Evolutionary conservation across 1,140 invertebrate species (phyloP).

Genomic region (Sminthurides bifidus): DNA sequence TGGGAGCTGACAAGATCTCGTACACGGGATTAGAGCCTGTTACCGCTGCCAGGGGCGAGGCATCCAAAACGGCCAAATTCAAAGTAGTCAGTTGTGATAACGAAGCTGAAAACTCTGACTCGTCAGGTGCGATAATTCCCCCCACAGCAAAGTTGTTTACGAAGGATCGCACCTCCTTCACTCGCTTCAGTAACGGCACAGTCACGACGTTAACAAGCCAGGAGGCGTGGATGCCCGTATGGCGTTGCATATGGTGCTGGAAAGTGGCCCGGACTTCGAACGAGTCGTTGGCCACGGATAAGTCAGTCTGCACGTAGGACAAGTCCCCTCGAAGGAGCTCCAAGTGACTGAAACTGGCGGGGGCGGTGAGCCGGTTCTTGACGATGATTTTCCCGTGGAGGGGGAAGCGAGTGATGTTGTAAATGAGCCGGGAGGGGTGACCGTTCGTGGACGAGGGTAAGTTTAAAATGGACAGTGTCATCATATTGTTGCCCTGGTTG

Average conservation of each 20-base stretch:
- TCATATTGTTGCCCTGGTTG: constrained; percentile 69
- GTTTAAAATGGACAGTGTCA: constrained; percentile 59
- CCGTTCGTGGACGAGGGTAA: constrained; percentile 74
- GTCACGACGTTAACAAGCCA: constrained; percentile 30
- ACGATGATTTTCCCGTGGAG: constrained; percentile 56
- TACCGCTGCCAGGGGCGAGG: constrained; percentile 64
- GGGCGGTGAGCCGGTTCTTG: constrained; percentile 10
- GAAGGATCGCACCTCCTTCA: constrained; percentile 29
- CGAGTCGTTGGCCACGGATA: constrained; percentile 69
- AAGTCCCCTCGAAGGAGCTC: constrained; percentile 44
- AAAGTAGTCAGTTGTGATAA: constrained; percentile 53
- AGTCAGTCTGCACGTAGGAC: constrained; percentile 79
- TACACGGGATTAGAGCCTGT: constrained; percentile 77
- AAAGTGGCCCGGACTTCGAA: constrained; percentile 54
- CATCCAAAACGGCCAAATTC: constrained; percentile 60
- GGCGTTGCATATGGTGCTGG: constrained; percentile 23
- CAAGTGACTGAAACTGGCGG: constrained; percentile 22
- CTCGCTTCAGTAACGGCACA: constrained; percentile 27
- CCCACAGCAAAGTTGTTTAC: constrained; percentile 31
- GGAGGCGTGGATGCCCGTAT: constrained; percentile 4
- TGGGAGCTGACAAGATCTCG: constrained; percentile 52
- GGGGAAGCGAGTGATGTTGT: constrained; percentile 62
- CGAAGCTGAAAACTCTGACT: constrained; percentile 39
- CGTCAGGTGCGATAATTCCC: constrained; percentile 24
- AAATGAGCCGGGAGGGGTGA: constrained; percentile 54